Conservation (phyloP, 2,797 vertebrate species). For the Huso huso region DNA sequence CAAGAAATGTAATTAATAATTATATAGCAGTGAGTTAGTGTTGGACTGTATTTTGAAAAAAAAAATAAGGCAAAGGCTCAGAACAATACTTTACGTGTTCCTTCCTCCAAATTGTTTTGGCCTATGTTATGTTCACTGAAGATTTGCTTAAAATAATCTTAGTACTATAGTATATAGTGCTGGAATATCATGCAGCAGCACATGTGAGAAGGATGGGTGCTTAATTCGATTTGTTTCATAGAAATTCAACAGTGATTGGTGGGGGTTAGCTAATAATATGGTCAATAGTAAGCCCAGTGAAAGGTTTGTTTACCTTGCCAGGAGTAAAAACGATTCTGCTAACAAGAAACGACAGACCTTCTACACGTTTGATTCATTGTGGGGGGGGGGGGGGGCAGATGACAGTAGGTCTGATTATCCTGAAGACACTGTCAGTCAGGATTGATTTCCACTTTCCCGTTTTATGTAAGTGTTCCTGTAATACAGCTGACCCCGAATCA, state of each 20-base stretch:
- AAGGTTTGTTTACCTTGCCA: slow-evolving; percentile 68
- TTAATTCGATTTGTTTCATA: too few relatives aligned
- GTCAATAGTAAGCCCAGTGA: slow-evolving; percentile 48
- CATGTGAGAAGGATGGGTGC: too few relatives aligned
- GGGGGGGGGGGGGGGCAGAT: slow-evolving; percentile 34
- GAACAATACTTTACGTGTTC: too few relatives aligned
- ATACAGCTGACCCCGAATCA: slow-evolving; percentile 83
- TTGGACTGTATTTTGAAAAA: too few relatives aligned
- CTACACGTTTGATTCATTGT: slow-evolving; percentile 56
- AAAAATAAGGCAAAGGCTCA: too few relatives aligned
- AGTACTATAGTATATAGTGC: too few relatives aligned
- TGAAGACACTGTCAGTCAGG: slow-evolving; percentile 89
- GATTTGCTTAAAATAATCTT: too few relatives aligned
- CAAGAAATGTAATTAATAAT: background rate
- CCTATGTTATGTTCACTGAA: too few relatives aligned
- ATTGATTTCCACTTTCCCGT: slow-evolving; percentile 82
- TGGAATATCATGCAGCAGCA: too few relatives aligned
- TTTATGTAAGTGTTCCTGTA: slow-evolving; percentile 80
- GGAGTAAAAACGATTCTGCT: slow-evolving; percentile 59
- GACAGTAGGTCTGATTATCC: slow-evolving; percentile 79
- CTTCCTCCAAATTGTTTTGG: too few relatives aligned
- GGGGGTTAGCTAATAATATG: slow-evolving; percentile 46
- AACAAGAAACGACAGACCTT: slow-evolving; percentile 70
- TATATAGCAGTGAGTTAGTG: background rate
- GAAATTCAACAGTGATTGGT: too few relatives aligned